Conservation (phyloP, 2,888 invertebrate genomes). For the Meta bourneti region DNA sequence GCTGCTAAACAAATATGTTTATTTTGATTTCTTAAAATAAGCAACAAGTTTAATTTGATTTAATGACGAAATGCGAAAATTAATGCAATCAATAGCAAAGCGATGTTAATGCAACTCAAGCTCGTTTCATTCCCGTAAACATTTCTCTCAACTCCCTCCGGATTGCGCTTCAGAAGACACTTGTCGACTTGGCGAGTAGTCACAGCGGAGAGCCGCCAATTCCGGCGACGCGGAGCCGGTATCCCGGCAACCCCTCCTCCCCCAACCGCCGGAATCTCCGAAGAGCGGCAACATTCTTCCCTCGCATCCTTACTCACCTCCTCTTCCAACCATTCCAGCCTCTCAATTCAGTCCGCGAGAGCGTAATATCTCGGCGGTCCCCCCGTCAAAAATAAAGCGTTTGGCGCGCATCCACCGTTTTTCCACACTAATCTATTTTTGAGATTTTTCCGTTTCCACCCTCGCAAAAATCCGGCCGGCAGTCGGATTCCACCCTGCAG, state of each 20-base stretch:
- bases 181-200: neutral
- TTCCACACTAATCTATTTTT: conserved; percentile 63
- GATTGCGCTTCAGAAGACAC: no score
- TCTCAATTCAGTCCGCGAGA: neutral
- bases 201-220: neutral
- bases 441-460: conserved; percentile 52
- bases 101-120: no score
- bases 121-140: no score
- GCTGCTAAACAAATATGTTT: no score
- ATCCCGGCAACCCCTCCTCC: conserved; percentile 48
- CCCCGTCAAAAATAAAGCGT: conserved; percentile 59
- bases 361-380: conserved; percentile 18
- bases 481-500: conserved; percentile 31
- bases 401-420: conserved; percentile 68
- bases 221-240: neutral
- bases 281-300: conserved; percentile 54
- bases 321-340: neutral
- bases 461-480: conserved; percentile 37
- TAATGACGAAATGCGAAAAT: no score
- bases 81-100: no score
- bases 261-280: conserved; percentile 65
- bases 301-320: conserved; percentile 6
- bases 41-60: no score
- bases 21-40: no score
- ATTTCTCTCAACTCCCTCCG: no score